phyloP scores from a whole-genome alignment of 1,140 invertebrate species.

The Nasonia longicornis region DNA sequence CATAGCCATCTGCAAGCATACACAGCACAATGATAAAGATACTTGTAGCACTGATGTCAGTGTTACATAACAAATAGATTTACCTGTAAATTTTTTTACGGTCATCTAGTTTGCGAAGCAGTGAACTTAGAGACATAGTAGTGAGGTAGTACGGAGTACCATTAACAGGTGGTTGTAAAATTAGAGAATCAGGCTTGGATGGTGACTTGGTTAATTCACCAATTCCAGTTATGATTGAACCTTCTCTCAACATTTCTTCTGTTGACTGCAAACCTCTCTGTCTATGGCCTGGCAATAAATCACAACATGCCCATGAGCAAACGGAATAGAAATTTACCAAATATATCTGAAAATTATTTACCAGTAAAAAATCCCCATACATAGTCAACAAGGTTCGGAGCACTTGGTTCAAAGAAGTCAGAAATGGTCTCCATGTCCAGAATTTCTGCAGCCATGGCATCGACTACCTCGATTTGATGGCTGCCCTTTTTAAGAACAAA shows the following conservation, averaged over 20 bases:
- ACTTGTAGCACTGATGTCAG: not conserved
- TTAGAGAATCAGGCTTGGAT: slow-evolving; percentile 69
- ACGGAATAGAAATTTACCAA: not conserved
- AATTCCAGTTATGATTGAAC: slow-evolving; percentile 80
- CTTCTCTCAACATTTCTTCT: slow-evolving; percentile 82
- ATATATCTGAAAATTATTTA: slow-evolving; percentile 33
- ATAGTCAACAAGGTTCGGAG: slow-evolving; percentile 78
- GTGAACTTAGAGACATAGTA: slow-evolving; percentile 75
- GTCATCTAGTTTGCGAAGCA: slow-evolving; percentile 78
- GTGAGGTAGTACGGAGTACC: slow-evolving; percentile 81
- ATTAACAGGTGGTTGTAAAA: slow-evolving; percentile 76
- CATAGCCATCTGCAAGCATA: slow-evolving; percentile 71
- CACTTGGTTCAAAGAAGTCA: slow-evolving; percentile 80
- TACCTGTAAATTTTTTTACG: slow-evolving; percentile 74
- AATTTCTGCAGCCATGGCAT: slow-evolving; percentile 79
- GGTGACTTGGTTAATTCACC: slow-evolving; percentile 74
- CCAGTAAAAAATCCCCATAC: slow-evolving; percentile 85
- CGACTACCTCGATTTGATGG: slow-evolving; percentile 77
- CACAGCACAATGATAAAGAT: slow-evolving; percentile 39
- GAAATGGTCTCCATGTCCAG: slow-evolving; percentile 83
- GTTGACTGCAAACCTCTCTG: slow-evolving; percentile 83
- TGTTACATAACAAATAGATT: slow-evolving; percentile 17
- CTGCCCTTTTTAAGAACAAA: slow-evolving; percentile 77
- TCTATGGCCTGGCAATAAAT: slow-evolving; percentile 66
- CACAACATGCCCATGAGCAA: not conserved